Base-by-base conservation (phyloP, 2,113 vertebrate genomes). In the Thamnaconus septentrionalis region DNA sequence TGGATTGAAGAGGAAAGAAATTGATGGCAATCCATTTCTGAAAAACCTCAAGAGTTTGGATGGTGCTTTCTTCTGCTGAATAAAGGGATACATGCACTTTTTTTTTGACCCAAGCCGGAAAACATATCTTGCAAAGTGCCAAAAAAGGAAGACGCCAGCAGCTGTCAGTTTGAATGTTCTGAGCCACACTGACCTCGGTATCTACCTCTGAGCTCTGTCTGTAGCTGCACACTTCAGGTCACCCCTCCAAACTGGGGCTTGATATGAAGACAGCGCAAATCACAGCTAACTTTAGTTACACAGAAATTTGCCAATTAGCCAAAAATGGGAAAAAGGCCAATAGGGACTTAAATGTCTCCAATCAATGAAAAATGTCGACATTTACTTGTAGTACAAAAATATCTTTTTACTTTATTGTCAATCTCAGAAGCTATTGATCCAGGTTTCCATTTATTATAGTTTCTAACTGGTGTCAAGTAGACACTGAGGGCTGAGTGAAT, bases 81-180 rank as follows among this genome's bases (percentile, higher is more conserved):
- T 8, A 10, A 48, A 4, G n/a, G 8, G 6, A 18, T 53, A 31
- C 5, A 7, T 53, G 51, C 12, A 31, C 18, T 31, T 51, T 49
- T 5, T 52, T 47, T 1, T 4, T 46, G 53, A 8, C 3, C 0
- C 11, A n/a, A 31, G 8, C 43, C 5, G 41, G 4, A 54, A 40
- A 52, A 18, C n/a, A 51, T 51, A 6, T 11, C 43, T 41, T 39
- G 54, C 52, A 50, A 70, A 59, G 46, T 53, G 59, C 49, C 64
- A 76, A 64, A 73, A 49, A 69, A 53, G 40, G 49, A 66, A 74
- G 59, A 75, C 63, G 67, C 56, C 70, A 51, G 49, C 39, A 0
- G 42, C 56, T 82, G 73, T 79, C 75, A 71, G 65, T 52, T 66
- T 66, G 45, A 66, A 79, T 85, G 70, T 81, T 68, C 71, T 57